phyloP scores from a whole-genome alignment of 2,888 invertebrate species.

The Cheilosia variabilis region DNA sequence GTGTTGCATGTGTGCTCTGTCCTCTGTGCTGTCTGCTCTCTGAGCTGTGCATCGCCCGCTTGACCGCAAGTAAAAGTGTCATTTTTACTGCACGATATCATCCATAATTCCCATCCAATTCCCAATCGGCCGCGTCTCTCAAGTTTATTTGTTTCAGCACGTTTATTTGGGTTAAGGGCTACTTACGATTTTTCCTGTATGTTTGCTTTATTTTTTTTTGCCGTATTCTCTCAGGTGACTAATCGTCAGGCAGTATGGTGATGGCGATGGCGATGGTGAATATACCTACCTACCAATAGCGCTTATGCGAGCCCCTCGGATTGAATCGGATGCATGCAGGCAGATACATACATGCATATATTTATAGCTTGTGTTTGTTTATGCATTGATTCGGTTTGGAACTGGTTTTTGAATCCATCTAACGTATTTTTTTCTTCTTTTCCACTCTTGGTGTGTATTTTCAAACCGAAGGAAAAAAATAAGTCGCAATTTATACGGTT shows the following conservation, averaged over 20 bases:
- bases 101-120: slow-evolving; percentile 58
- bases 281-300: neutral
- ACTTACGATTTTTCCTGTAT: slow-evolving; percentile 54
- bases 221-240: slow-evolving; percentile 66
- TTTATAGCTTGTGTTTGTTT: slow-evolving; percentile 63
- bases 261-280: slow-evolving; percentile 2
- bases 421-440: slow-evolving; percentile 52
- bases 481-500: slow-evolving; percentile 75
- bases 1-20: slow-evolving; percentile 38
- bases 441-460: slow-evolving; percentile 52
- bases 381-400: slow-evolving; percentile 73
- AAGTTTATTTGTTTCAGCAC: slow-evolving; percentile 62
- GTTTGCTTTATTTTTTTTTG: slow-evolving; percentile 10
- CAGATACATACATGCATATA: slow-evolving; percentile 65
- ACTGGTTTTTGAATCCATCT: slow-evolving; percentile 75
- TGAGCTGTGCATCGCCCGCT: slow-evolving; percentile 59
- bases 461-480: slow-evolving; percentile 66
- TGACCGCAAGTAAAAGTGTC: slow-evolving; percentile 76
- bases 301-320: slow-evolving; percentile 32
- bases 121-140: slow-evolving; percentile 40
- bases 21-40: neutral
- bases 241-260: slow-evolving; percentile 47
- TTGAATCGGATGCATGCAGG: slow-evolving; percentile 43
- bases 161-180: slow-evolving; percentile 75
- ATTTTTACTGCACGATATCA: slow-evolving; percentile 68